Evolutionary conservation across 1,140 invertebrate genomes (phyloP).

Genomic region (Ditylenchus dipsaci): DNA sequence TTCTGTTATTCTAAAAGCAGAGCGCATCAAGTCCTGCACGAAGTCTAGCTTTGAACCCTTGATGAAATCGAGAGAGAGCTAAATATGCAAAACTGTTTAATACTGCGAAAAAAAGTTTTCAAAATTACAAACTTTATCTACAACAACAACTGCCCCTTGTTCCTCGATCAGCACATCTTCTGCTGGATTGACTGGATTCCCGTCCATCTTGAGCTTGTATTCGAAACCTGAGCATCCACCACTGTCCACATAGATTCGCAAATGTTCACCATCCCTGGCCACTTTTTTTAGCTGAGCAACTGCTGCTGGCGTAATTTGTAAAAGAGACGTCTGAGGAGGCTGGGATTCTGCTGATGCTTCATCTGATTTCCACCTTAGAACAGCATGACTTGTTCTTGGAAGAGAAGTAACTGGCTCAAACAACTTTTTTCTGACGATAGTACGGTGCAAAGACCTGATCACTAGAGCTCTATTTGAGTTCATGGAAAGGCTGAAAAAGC

Average conservation of each 20-base stretch:
- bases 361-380: neutral
- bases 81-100: conserved; percentile 23
- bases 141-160: conserved; percentile 80
- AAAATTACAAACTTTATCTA: conserved; percentile 75
- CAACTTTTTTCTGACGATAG: too few species aligned
- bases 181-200: conserved; percentile 64
- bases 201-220: conserved; percentile 80
- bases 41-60: conserved; percentile 81
- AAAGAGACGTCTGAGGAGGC: neutral
- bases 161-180: conserved; percentile 83
- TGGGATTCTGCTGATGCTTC: neutral
- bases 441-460: too few species aligned
- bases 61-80: conserved; percentile 61
- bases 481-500: too few species aligned
- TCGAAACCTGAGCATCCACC: conserved; percentile 99
- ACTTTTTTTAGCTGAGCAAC: conserved; percentile 16
- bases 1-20: conserved; percentile 85
- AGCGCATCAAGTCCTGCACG: conserved; percentile 84
- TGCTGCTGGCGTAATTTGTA: conserved; percentile 1
- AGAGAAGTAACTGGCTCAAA: too few species aligned
- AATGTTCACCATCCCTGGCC: conserved; percentile 59
- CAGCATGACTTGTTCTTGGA: too few species aligned
- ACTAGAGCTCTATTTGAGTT: too few species aligned
- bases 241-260: conserved; percentile 82
- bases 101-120: conserved; percentile 64